These are phyloP conservation scores for Drosophila elegans DNA, from an alignment of 1,140 invertebrate species.

Conservation along the genomic window DNA sequence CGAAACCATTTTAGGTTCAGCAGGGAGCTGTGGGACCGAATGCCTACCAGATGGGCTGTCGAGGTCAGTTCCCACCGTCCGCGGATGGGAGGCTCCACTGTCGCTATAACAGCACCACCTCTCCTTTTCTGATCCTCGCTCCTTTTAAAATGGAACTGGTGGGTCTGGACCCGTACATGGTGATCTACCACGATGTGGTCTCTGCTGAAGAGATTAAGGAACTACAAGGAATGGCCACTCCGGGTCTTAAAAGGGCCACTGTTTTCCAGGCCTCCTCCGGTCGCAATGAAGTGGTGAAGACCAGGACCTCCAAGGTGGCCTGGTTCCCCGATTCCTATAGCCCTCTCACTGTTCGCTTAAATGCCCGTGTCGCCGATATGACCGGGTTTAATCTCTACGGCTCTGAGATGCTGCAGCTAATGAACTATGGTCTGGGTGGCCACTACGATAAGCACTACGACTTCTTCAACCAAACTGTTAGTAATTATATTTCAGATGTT, in stretches of 20 bases:
- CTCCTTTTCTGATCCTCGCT: slow-evolving; percentile 91
- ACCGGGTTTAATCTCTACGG: slow-evolving; percentile 87
- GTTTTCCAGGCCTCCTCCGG: slow-evolving; percentile 90
- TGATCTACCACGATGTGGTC: slow-evolving; percentile 95
- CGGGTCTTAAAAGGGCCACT: slow-evolving; percentile 93
- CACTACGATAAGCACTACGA: slow-evolving; percentile 90
- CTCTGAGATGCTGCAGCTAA: slow-evolving; percentile 88
- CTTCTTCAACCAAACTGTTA: slow-evolving; percentile 85
- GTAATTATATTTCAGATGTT: not conserved
- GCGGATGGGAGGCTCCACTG: slow-evolving; percentile 88
- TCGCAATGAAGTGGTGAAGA: slow-evolving; percentile 95
- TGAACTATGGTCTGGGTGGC: slow-evolving; percentile 90
- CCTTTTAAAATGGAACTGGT: slow-evolving; percentile 97
- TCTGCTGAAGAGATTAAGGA: slow-evolving; percentile 94
- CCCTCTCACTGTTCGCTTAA: slow-evolving; percentile 89
- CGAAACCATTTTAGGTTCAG: not conserved
- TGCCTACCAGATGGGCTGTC: slow-evolving; percentile 93
- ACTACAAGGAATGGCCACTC: slow-evolving; percentile 93
- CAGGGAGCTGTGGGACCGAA: slow-evolving; percentile 51
- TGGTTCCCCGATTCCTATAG: slow-evolving; percentile 96
- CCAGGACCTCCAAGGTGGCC: slow-evolving; percentile 98
- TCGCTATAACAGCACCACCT: slow-evolving; percentile 90
- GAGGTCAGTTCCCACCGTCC: slow-evolving; percentile 89
- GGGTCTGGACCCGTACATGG: slow-evolving; percentile 93
- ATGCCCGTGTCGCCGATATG: slow-evolving; percentile 90